Conservation (phyloP, 2,797 vertebrate species). For the Sandelia bainsii region DNA sequence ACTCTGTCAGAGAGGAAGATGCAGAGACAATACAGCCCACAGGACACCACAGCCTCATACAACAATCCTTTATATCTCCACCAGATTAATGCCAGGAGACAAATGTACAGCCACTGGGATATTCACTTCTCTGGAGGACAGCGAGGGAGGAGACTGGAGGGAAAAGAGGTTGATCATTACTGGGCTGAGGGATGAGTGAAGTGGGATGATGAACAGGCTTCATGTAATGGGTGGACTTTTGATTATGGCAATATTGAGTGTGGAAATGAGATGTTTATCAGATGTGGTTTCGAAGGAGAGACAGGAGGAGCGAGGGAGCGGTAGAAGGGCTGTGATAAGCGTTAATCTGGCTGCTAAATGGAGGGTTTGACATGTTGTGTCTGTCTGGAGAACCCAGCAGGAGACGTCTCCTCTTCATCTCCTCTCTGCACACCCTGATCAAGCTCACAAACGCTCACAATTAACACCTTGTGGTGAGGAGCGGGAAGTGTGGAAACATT, state of each 20-base stretch:
- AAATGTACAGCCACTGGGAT: constrained; percentile 70
- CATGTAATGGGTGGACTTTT: constrained; percentile 86
- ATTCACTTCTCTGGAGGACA: constrained; percentile 43
- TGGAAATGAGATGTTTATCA: constrained; percentile 88
- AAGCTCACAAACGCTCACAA: constrained; percentile 35
- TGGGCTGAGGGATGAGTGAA: constrained; percentile 73
- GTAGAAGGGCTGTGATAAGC: constrained; percentile 78
- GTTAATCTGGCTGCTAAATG: constrained; percentile 88
- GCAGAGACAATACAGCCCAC: constrained; percentile 76
- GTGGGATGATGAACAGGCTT: constrained; percentile 85
- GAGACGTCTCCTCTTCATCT: constrained; percentile 41
- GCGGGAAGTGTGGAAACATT: constrained; percentile 1
- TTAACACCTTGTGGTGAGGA: constrained; percentile 32
- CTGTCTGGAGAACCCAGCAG: constrained; percentile 68
- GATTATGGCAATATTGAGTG: constrained; percentile 88
- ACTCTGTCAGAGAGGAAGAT: constrained; percentile 72
- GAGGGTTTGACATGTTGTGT: constrained; percentile 78
- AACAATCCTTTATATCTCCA: constrained; percentile 72
- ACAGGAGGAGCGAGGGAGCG: constrained; percentile 74
- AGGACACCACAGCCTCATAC: constrained; percentile 66
- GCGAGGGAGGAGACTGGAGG: constrained; percentile 42
- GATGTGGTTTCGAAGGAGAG: constrained; percentile 88
- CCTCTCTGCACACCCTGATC: constrained; percentile 45
- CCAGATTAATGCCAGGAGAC: constrained; percentile 75
- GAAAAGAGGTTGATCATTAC: constrained; percentile 57